phyloP scores from a whole-genome alignment of 2,888 invertebrate genomes.

The Agapetus fuscipes region DNA sequence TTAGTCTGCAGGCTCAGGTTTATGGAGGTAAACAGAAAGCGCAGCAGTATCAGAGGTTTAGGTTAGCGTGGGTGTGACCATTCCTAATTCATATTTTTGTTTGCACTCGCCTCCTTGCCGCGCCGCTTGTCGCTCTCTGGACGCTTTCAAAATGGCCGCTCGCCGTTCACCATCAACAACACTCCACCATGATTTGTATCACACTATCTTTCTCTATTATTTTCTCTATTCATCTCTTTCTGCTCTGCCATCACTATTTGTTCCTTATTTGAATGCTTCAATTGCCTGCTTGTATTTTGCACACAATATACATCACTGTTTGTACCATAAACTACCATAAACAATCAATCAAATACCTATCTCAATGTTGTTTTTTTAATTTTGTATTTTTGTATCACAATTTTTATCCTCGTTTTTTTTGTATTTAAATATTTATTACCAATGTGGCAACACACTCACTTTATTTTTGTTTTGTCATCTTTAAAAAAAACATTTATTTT shows the following conservation, averaged over 20 bases:
- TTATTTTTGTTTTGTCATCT: neutral
- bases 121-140: no score
- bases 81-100: no score
- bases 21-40: no score
- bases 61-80: no score
- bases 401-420: slow-evolving; percentile 1
- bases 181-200: slow-evolving; percentile 20
- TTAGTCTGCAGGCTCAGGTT: no score
- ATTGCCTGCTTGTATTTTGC: slow-evolving; percentile 5
- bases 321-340: no score
- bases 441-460: neutral
- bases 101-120: no score
- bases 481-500: neutral
- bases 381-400: neutral
- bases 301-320: neutral
- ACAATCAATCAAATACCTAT: no score
- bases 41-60: no score
- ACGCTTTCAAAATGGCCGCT: slow-evolving; percentile 9
- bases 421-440: slow-evolving; percentile 2
- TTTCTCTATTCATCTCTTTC: slow-evolving; percentile 29
- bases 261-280: slow-evolving; percentile 9
- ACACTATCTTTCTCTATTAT: slow-evolving; percentile 18
- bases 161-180: slow-evolving; percentile 12
- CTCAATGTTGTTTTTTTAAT: neutral
- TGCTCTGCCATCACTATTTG: slow-evolving; percentile 20